Evolutionary conservation across 2,888 invertebrate genomes (phyloP).

Genomic region (Tetragonula carbonaria): DNA sequence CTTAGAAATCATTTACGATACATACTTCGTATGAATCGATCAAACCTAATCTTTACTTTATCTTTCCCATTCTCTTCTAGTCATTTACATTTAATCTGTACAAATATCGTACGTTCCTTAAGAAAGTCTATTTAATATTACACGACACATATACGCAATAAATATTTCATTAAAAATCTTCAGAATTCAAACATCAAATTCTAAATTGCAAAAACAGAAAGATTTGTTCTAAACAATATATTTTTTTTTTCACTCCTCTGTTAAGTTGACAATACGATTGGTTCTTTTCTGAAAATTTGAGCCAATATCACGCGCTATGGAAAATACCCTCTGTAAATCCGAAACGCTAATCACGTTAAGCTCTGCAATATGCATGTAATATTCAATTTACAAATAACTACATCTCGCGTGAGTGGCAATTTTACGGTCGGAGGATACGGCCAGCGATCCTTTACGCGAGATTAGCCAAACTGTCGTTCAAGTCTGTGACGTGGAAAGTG

Average conservation of each 20-base stretch:
- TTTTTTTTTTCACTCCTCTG: too few relatives aligned
- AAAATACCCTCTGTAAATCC: not conserved
- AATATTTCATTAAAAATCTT: not conserved
- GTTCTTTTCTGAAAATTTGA: too few relatives aligned
- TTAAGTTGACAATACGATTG: too few relatives aligned
- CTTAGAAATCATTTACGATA: not conserved
- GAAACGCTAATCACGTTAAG: not conserved
- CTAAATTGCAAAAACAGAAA: not conserved
- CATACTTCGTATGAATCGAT: not conserved
- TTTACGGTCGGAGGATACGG: constrained; percentile 19
- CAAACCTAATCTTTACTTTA: not conserved
- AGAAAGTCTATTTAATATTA: too few relatives aligned
- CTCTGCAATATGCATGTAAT: not conserved
- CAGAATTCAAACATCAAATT: not conserved
- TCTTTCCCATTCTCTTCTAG: not conserved
- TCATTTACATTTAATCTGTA: not conserved
- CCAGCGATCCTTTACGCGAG: not conserved
- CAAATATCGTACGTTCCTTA: too few relatives aligned
- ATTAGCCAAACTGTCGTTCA: constrained; percentile 20
- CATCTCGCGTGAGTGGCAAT: not conserved
- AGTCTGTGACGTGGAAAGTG: not conserved
- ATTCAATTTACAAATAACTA: not conserved
- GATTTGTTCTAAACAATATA: not conserved
- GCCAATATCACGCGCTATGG: not conserved
- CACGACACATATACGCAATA: not conserved